These are phyloP conservation scores for Mechanitis messenoides DNA, from an alignment of 2,888 invertebrate genomes.

Conservation along the genomic window DNA sequence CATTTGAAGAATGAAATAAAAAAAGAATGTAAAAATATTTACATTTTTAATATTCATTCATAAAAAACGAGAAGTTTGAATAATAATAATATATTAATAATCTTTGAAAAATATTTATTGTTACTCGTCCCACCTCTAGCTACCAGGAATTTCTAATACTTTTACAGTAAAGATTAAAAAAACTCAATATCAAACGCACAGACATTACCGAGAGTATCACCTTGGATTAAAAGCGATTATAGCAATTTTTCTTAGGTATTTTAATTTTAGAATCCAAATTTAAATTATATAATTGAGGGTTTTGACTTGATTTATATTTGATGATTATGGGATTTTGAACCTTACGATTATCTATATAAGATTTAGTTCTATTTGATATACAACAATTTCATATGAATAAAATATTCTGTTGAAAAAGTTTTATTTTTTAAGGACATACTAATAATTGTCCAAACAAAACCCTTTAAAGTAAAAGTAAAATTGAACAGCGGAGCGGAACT, in stretches of 20 bases:
- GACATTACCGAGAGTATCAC: constrained; percentile 26
- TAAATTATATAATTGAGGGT: constrained; percentile 48
- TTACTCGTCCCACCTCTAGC: too few species aligned
- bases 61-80: too few species aligned
- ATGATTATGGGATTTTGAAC: constrained; percentile 1
- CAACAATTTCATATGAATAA: constrained; percentile 5
- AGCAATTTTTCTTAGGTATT: constrained; percentile 42
- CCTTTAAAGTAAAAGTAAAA: constrained; percentile 15
- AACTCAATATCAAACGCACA: constrained; percentile 24
- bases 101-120: too few species aligned
- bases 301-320: constrained; percentile 13
- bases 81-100: too few species aligned
- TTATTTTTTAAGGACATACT: not conserved
- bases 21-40: too few species aligned
- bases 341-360: not conserved
- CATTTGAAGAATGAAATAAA: too few species aligned
- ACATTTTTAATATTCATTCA: too few species aligned
- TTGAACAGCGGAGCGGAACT: constrained; percentile 35
- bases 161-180: constrained; percentile 6
- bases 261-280: constrained; percentile 36
- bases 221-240: constrained; percentile 51
- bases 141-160: not conserved
- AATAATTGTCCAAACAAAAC: not conserved
- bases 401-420: not conserved
- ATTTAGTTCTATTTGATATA: not conserved